Percentiles rank a stretch among this genome's conserved stretches.
Conservation (phyloP, 2,113 vertebrate species). For the Anarhynchus alexandrinus region DNA sequence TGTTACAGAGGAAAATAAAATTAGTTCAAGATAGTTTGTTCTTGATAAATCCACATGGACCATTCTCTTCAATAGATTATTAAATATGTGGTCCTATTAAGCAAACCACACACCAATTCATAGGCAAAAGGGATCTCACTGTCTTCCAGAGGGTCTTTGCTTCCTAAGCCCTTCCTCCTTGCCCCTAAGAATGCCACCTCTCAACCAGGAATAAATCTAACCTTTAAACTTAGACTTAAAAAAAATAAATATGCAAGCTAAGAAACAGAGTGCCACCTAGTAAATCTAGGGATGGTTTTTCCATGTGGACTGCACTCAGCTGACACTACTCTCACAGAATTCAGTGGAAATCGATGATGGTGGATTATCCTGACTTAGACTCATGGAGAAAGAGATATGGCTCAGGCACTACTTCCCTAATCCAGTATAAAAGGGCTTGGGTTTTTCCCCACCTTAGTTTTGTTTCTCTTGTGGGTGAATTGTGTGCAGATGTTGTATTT, state of each 20-base stretch:
- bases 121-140: background rate
- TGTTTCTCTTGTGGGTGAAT: too few species aligned
- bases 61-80: background rate
- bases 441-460: fast-evolving
- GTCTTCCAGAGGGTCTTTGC: background rate
- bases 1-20: background rate
- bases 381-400: background rate
- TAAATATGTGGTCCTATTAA: background rate
- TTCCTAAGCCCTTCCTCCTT: background rate
- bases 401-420: background rate
- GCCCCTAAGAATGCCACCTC: background rate
- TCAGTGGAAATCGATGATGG: background rate
- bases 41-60: background rate
- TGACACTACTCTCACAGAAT: background rate
- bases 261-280: background rate
- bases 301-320: background rate
- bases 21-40: background rate
- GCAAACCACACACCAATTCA: background rate
- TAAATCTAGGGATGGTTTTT: background rate
- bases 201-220: background rate
- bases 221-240: background rate
- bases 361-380: background rate
- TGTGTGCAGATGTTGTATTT: too few species aligned
- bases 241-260: background rate
- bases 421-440: background rate